Conservation (phyloP, 2,888 invertebrate genomes). For the Aphodius granarius region DNA sequence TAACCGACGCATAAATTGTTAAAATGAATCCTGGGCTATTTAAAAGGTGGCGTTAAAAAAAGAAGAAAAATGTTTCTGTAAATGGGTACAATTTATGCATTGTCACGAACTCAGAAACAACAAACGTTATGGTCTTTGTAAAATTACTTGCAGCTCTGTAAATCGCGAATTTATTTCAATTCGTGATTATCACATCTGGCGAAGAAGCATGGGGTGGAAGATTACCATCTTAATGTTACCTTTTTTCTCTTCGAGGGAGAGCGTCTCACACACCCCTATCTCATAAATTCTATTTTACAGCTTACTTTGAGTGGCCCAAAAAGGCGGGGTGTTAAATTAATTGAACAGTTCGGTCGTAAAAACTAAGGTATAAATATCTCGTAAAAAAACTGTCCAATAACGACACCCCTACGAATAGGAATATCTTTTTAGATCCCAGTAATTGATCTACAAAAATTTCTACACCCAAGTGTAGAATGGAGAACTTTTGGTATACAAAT, state of each 20-base stretch:
- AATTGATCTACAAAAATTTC: background rate
- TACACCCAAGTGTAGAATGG: too few species aligned
- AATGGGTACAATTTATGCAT: background rate
- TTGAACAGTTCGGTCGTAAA: constrained; percentile 11
- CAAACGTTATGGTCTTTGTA: background rate
- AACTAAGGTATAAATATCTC: constrained; percentile 2
- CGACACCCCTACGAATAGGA: background rate
- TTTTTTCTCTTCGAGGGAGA: background rate
- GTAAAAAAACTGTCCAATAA: constrained; percentile 7
- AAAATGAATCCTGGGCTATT: constrained; percentile 7
- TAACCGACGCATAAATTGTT: constrained; percentile 7
- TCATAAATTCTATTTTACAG: constrained; percentile 11
- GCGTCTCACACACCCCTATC: background rate
- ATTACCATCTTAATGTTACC: constrained; percentile 12
- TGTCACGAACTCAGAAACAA: background rate
- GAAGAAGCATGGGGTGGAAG: background rate
- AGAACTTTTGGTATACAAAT: background rate
- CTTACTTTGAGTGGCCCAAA: constrained; percentile 1
- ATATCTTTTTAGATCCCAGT: background rate
- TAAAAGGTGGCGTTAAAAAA: background rate
- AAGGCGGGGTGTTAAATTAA: constrained; percentile 8
- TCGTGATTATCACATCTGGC: background rate
- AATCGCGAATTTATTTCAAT: too few species aligned
- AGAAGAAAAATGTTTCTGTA: background rate
- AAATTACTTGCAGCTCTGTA: too few species aligned